Evolutionary conservation across 2,113 vertebrate species (phyloP), one percentile per base, ranked within the genome.

Genomic region (Varanus salvator): DNA sequence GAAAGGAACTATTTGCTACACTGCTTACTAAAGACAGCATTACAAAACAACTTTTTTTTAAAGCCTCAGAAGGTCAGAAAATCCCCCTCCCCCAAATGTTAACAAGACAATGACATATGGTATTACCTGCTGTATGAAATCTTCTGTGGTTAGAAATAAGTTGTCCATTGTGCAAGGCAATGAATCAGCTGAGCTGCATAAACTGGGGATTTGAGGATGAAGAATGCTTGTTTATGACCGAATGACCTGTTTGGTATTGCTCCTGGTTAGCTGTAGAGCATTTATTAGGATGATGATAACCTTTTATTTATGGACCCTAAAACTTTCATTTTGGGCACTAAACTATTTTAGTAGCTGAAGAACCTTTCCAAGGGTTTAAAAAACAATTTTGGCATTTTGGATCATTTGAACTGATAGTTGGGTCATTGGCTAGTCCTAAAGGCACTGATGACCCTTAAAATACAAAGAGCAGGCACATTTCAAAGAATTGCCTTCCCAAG

Each of bases 121-220:
- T 82, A 80, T 89, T 11, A 34, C 52, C 57, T 78, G 89, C 83
- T 92, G 90, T 88, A 4, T 8, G 92, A 92, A 95, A 95, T 96
- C 93, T 95, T 95, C 95, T 89, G 87, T 8, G 66, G 90, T 15
- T 87, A 84, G 94, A 92, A 93, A 95, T 94, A 94, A 93, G 94
- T 6, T 60, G 93, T 91, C 90, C 91, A 60, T 89, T 44, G 72
- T 64, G 60, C 93, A 84, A 48, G 72, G 91, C 86, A 9, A 94
- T 97, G 95, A 97, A 97, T 97, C 97, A 97, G 29, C 92, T 90
- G 88, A 95, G 88, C 86, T 92, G 94, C 92, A 66, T 80, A 76
- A 80, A 72, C 91, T 95, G 83, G 89, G 12, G 91, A 89, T 80
- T 90, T 91, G 93, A 95, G 29, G 91, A 86, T 80, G 94, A 94